Percentiles rank a stretch among this genome's conserved stretches.
Evolutionary conservation across 2,113 vertebrate species (phyloP).

Genomic region (Dissostichus mawsoni): DNA sequence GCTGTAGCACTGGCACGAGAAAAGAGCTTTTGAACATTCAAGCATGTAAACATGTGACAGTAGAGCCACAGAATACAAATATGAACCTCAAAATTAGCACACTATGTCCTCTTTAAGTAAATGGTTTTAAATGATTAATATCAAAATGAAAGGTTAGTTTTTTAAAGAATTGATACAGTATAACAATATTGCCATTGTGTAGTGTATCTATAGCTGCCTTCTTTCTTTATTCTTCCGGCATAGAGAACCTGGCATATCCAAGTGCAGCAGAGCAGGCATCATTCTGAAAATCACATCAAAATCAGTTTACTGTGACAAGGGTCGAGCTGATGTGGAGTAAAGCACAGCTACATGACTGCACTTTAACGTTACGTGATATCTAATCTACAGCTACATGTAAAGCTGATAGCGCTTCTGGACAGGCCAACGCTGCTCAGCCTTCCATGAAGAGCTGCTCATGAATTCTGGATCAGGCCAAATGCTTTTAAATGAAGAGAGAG

Average conservation of each 20-base stretch:
- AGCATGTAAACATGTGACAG: too few relatives aligned
- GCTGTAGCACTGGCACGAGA: too few relatives aligned
- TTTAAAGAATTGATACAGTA: too few relatives aligned
- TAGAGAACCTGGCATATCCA: neutral
- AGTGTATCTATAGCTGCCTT: neutral
- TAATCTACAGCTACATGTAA: slow-evolving; percentile 8
- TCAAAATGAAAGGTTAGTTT: too few relatives aligned
- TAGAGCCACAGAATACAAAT: too few relatives aligned
- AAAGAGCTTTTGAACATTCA: too few relatives aligned
- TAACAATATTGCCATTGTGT: too few relatives aligned
- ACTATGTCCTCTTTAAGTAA: too few relatives aligned
- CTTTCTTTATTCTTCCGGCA: neutral
- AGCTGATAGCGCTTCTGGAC: neutral
- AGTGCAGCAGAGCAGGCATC: neutral
- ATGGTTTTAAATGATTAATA: too few relatives aligned
- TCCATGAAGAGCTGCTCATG: neutral
- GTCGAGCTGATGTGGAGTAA: neutral
- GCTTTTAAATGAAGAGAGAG: neutral
- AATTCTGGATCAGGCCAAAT: neutral
- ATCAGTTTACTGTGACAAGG: neutral
- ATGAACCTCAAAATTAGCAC: too few relatives aligned
- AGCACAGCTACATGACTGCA: neutral
- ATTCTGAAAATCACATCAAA: neutral
- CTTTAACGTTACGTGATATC: slow-evolving; percentile 6
- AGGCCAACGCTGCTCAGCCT: neutral